Base-by-base conservation (phyloP, 1,140 invertebrate species). In the Popillia japonica region DNA sequence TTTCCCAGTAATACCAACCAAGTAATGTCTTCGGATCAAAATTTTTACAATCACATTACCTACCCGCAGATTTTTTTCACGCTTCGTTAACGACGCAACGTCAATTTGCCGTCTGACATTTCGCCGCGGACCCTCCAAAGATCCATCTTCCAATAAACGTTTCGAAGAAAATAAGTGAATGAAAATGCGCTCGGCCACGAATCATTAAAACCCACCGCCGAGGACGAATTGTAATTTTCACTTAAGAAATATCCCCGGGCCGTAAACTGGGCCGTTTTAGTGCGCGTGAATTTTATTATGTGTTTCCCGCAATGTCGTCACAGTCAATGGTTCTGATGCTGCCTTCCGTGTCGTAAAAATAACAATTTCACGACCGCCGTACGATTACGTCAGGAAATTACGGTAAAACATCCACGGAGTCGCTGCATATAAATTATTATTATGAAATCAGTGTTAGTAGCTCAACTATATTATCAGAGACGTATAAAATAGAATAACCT, bases 151-250 rank as follows among this genome's bases (percentile, higher is more conserved):
- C 48, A 55, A 55, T 55, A 55, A n/a, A 7, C 48, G 48, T 3
- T 17, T 14, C 6, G 48, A 17, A 7, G 48, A n/a, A 55, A 7
- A 14, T 14, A 55, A 6, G 14, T 55, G 48, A 55, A n/a, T n/a
- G 48, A 17, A 14, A 44, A 9, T 44, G 27, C 42, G 42, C 42
- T 34, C 42, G 42, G 8, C 14, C 42, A 8, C 42, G 42, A 9
- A 17, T 55, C 48, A 55, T 55, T 55, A 55, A 55, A 55, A 55
- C 48, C 14, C 0, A 10, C 48, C 14, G 48, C n/a, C 48, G 48
- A 14, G 48, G 48, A 55, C 48, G 61, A 68, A 68, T 68, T 68
- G 61, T 68, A 68, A 68, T 68, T 68, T 68, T 68, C 61, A 68
- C 61, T 68, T 68, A 68, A 68, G 61, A 20, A 68, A 68, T 68